Conservation (phyloP, 1,140 invertebrate species). For the Brachystomella parvula region DNA sequence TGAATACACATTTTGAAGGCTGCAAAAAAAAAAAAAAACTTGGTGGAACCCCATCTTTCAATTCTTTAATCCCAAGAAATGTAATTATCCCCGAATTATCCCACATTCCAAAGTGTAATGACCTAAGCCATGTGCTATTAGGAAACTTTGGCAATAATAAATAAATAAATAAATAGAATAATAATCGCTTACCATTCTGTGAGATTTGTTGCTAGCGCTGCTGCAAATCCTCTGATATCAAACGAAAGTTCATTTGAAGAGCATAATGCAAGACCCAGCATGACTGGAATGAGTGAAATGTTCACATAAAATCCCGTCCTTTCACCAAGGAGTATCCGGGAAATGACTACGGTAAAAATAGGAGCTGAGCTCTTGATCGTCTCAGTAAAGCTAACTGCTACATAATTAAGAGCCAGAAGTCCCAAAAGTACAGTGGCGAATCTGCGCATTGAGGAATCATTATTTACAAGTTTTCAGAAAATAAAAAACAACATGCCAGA, state of each 20-base stretch:
- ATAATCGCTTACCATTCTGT: slow-evolving; percentile 60
- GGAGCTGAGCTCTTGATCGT: slow-evolving; percentile 80
- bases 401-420: slow-evolving; percentile 69
- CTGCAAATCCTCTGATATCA: slow-evolving; percentile 64
- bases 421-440: slow-evolving; percentile 69
- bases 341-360: slow-evolving; percentile 72
- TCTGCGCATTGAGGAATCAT: slow-evolving; percentile 43
- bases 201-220: slow-evolving; percentile 70
- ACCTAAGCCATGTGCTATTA: slow-evolving; percentile 6
- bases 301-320: slow-evolving; percentile 66
- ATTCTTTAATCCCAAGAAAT: no score
- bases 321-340: slow-evolving; percentile 52
- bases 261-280: slow-evolving; percentile 73
- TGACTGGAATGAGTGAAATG: slow-evolving; percentile 72
- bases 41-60: no score
- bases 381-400: slow-evolving; percentile 77
- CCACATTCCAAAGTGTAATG: no score
- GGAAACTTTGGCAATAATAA: slow-evolving; percentile 16
- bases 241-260: slow-evolving; percentile 75
- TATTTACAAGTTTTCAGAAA: not conserved
- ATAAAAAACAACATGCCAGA: slow-evolving; percentile 3
- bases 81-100: no score
- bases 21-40: slow-evolving; percentile 43
- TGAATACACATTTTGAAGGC: slow-evolving; percentile 75
- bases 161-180: slow-evolving; percentile 1